These are phyloP conservation scores for Lagenorhynchus albirostris DNA, from an alignment of 2,113 vertebrate genomes.

Conservation along the genomic window DNA sequence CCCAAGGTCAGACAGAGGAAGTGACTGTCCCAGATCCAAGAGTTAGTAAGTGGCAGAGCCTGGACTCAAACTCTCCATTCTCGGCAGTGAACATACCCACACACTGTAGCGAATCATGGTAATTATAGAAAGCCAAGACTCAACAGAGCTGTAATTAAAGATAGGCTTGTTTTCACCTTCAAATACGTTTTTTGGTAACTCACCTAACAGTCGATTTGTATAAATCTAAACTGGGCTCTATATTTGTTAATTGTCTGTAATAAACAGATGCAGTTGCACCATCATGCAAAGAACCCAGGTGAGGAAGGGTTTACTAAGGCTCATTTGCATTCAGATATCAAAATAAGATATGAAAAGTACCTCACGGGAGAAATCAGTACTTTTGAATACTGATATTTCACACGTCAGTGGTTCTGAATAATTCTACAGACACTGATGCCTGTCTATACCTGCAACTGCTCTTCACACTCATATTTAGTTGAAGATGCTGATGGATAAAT, in stretches of 20 bases:
- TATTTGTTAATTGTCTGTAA: conserved; percentile 67
- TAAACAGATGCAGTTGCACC: conserved; percentile 55
- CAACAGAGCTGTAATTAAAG: background rate
- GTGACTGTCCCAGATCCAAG: background rate
- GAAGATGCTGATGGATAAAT: conserved; percentile 29
- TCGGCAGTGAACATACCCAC: background rate
- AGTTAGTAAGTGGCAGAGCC: background rate
- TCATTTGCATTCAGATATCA: conserved; percentile 73
- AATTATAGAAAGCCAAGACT: conserved; percentile 22
- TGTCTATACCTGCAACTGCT: background rate
- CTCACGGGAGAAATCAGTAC: conserved; percentile 55
- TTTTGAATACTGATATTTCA: conserved; percentile 55
- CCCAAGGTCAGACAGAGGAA: background rate
- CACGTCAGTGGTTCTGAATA: conserved; percentile 37
- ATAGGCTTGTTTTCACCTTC: conserved; percentile 33
- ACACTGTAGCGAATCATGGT: background rate
- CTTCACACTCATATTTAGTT: conserved; percentile 39
- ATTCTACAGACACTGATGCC: background rate
- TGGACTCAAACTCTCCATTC: background rate
- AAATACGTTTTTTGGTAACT: conserved; percentile 22
- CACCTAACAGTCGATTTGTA: conserved; percentile 62
- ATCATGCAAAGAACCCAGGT: conserved; percentile 68
- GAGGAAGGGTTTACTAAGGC: conserved; percentile 24
- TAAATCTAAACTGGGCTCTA: conserved; percentile 63
- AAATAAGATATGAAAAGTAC: conserved; percentile 75